Base-by-base conservation (phyloP, 1,140 invertebrate genomes). In the Dendroctonus ponderosae region DNA sequence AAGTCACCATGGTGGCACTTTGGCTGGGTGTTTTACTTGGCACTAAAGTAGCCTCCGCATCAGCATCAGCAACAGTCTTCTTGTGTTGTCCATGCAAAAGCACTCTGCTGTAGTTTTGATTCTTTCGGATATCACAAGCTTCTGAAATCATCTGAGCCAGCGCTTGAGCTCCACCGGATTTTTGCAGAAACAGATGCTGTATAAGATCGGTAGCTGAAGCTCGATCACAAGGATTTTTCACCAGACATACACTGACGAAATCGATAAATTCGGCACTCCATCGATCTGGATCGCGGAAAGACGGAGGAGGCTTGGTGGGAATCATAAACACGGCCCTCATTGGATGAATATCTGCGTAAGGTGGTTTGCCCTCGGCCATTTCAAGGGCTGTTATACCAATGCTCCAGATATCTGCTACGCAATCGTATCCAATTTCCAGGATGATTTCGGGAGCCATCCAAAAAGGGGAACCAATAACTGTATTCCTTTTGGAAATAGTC, bases 291-390 rank as follows among this genome's bases (percentile, higher is more conserved):
- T 99, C 93, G 70, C 95, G 82, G 78, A 99, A 98, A 44, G 95
- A 96, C 38, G 97, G 97, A n/a, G 97, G 96, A 37, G 97, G 96
- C 80, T 98, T 99, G 57, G 96, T 97, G 5, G 97, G 97, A 71
- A 99, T 99, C 96, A 99, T 98, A 79, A 99, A 99, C 75, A 99
- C 98, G 26, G 97, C 94, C 69, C 97, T 83, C 97, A 99, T 99
- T 9, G 97, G 97, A 85, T 99, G 97, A 75, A 99, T 99, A 80
- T 99, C 96, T 9, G 95, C 94, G 79, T 99, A 98, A 0, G 97
- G 97, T 8, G 97, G 97, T 81, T 98, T 96, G 5, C 97, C 96
- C 82, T 99, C 97, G 0, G 96, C 96, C 96, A 99, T 99, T 85
- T 99, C 97, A 57, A 99, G 83, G 11, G 96, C 96, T 37, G 97